Evolutionary conservation across 2,113 vertebrate species (phyloP), one percentile per base, ranked within the genome.

Genomic region (Paramormyrops kingsleyae): DNA sequence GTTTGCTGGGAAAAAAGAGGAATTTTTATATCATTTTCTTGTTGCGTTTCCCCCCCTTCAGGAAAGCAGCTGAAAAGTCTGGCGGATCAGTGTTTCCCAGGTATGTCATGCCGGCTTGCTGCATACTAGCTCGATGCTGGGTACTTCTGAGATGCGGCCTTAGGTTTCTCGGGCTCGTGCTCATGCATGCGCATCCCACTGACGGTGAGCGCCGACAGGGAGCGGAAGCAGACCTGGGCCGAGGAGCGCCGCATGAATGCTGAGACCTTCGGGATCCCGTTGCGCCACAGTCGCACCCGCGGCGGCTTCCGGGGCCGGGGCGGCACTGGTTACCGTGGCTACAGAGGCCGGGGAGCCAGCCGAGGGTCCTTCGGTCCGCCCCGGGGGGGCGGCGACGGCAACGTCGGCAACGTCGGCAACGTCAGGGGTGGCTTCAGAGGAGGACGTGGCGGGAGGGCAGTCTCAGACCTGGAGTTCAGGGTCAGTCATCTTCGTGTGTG

Each of bases 391-490:
- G 49, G 94, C 3, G 96, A 96, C 13, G 95, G 97, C 12, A 96
- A 13, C 44, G 0, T n/a, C n/a, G n/a, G n/a, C n/a, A n/a, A n/a
- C n/a, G n/a, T n/a, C n/a, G 44, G 44, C 44, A 46, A 97, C 0
- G 96, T 96, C 94, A 97, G 98, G 90, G 98, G 98, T 0, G 96
- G 95, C 2, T 99, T 96, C 95, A 95, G 98, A 94, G 97, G 98
- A 24, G 96, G 96, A 84, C 96, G 97, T 47, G 99, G 97, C 21
- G 98, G 97, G 93, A 95, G 98, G 46, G 98, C 99, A 89, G 98
- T 99, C 93, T 96, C 97, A 8, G 98, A 99, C 92, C 99, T 98
- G 91, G 99, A 99, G 92, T 99, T 99, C 92, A 97, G 98, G 97
- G 98, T 99, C 94, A 97, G 90, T 92, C 1, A 1, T 39, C 47